Base-by-base conservation (phyloP, 2,113 vertebrate species). In the Butorides virescens region DNA sequence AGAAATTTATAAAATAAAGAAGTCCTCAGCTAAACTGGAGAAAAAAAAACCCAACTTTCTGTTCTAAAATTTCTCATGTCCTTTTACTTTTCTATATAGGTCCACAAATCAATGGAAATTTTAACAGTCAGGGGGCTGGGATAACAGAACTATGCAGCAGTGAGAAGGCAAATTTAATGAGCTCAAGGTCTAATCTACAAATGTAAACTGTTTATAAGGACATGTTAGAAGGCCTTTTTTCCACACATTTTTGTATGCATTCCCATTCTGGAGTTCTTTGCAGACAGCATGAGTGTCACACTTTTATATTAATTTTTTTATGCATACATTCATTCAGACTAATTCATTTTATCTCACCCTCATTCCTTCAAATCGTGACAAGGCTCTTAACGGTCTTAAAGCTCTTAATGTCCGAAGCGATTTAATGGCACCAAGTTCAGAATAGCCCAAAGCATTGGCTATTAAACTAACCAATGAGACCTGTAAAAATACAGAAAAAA, bases 351-450 rank as follows among this genome's bases (percentile, higher is more conserved):
- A 65, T 97, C 99, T 99, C 99, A 99, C 99, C 99, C 99, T 99
- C 99, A 99, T 99, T 97, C 99, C 99, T 98, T 99, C 99, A 95
- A 99, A 99, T 44, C 99, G 98, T 76, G 99, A 99, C 97, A 99
- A 98, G 80, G 99, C 99, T 97, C 99, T 99, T 92, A 99, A 97
- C 50, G 99, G 99, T 98, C 99, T 98, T 97, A 99, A 98, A 95
- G 99, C 99, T 98, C 99, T 97, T 83, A 99, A 97, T 10, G 99
- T 99, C 97, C 99, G 98, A 75, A 99, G 98, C 20, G 99, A 99
- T 98, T 99, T 99, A 97, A 99, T 99, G 98, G 99, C 97, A 88
- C 98, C 98, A 46, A 99, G 97, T 66, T 99, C 98, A 87, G 99
- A 98, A 95, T 97, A 98, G 85, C 98, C 98, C 76, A 99, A 89